A percentile compares a stretch with the other conserved stretches of the same genome.
These are phyloP conservation scores for Pycnomerus fuliginosus DNA, from an alignment of 2,888 invertebrate genomes.

Conservation along the genomic window DNA sequence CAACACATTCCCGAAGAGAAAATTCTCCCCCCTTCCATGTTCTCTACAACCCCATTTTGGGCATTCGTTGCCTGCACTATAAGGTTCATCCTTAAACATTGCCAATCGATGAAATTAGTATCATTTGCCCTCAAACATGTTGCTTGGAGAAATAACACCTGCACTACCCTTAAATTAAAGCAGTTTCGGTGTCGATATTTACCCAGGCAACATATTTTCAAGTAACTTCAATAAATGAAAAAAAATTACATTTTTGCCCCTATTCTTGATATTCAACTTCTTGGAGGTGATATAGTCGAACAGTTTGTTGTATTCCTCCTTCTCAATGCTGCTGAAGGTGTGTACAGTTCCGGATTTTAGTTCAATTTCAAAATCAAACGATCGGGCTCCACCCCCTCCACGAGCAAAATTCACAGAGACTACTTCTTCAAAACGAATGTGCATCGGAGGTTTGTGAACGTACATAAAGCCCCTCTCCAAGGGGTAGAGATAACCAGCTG, in stretches of 20 bases:
- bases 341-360: slow-evolving; percentile 83
- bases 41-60: no score
- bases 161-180: no score
- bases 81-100: no score
- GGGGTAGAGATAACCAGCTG: slow-evolving; percentile 96
- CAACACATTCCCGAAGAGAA: no score
- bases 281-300: slow-evolving; percentile 94
- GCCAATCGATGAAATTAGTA: no score
- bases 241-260: slow-evolving; percentile 79
- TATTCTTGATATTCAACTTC: slow-evolving; percentile 92
- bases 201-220: no score
- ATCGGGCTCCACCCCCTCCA: slow-evolving; percentile 84
- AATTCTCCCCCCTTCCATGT: no score
- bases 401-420: slow-evolving; percentile 92
- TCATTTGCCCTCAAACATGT: no score
- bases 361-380: slow-evolving; percentile 91
- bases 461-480: slow-evolving; percentile 97
- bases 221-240: no score
- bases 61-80: no score
- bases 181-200: no score
- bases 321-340: slow-evolving; percentile 97
- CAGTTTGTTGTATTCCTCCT: slow-evolving; percentile 95
- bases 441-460: slow-evolving; percentile 97
- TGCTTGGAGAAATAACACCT: no score
- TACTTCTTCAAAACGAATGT: slow-evolving; percentile 94